These are phyloP conservation scores for Danionella cerebrum DNA, from an alignment of 2,113 vertebrate genomes.

Conservation along the genomic window DNA sequence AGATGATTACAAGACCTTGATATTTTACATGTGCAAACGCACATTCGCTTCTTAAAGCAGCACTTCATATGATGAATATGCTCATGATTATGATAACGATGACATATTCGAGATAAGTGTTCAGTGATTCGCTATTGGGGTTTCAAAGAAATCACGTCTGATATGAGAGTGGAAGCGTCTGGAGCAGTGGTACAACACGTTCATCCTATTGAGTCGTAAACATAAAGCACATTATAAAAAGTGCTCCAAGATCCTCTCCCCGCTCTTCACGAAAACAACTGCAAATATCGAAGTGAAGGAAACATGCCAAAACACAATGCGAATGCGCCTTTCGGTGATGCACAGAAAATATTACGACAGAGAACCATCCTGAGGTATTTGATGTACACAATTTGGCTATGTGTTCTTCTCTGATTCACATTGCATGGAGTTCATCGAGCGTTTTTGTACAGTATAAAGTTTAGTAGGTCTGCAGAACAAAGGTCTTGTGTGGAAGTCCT, in stretches of 20 bases:
- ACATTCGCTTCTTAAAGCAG: slow-evolving; percentile 65
- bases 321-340: background rate
- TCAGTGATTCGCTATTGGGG: slow-evolving; percentile 43
- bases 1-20: slow-evolving; percentile 42
- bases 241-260: slow-evolving; percentile 16
- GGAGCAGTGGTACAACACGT: background rate
- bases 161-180: slow-evolving; percentile 9
- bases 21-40: slow-evolving; percentile 72
- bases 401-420: slow-evolving; percentile 47
- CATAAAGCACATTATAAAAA: background rate
- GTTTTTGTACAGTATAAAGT: slow-evolving; percentile 13
- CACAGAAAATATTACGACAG: slow-evolving; percentile 24
- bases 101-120: slow-evolving; percentile 48
- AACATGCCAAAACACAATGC: slow-evolving; percentile 13
- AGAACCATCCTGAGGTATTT: slow-evolving; percentile 70
- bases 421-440: slow-evolving; percentile 30
- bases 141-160: slow-evolving; percentile 38
- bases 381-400: slow-evolving; percentile 59
- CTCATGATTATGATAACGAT: slow-evolving; percentile 55
- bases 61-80: slow-evolving; percentile 63
- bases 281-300: slow-evolving; percentile 13
- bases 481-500: slow-evolving; percentile 13
- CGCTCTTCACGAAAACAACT: slow-evolving; percentile 36
- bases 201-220: slow-evolving; percentile 9
- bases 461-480: slow-evolving; percentile 30